Percentiles rank a stretch among this genome's conserved stretches.
Conservation (phyloP, 2,113 vertebrate species). For the Notarius lentiginosus region DNA sequence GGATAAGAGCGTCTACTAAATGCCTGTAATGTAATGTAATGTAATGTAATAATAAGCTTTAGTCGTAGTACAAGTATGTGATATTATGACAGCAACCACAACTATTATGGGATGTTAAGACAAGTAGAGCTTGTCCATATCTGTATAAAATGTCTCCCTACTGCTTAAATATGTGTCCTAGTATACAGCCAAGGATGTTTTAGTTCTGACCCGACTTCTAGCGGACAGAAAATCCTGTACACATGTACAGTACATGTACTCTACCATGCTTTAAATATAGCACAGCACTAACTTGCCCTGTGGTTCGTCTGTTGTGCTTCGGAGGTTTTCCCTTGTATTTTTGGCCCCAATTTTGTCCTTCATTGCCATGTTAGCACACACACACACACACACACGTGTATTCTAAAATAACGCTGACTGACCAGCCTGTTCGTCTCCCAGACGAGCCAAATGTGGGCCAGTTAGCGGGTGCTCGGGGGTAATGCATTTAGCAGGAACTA, state of each 20-base stretch:
- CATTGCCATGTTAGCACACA: neutral
- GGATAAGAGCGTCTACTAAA: no score
- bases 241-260: neutral
- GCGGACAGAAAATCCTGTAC: neutral
- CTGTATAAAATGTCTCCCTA: neutral
- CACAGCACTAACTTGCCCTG: neutral
- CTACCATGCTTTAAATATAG: neutral
- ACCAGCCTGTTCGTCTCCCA: constrained; percentile 4
- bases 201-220: neutral
- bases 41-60: no score
- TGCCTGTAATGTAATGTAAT: no score
- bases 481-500: constrained; percentile 35
- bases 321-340: neutral
- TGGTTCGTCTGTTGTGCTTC: neutral
- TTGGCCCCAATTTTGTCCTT: neutral
- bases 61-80: neutral
- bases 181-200: neutral
- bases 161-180: neutral
- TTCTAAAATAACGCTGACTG: neutral
- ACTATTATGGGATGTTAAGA: no score
- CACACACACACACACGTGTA: neutral
- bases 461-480: constrained; percentile 7
- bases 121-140: neutral
- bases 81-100: no score
- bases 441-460: constrained; percentile 24